Percentiles rank a stretch among this genome's conserved stretches.
Evolutionary conservation across 2,113 vertebrate species (phyloP).

Genomic region (Eudyptes chrysolophus): DNA sequence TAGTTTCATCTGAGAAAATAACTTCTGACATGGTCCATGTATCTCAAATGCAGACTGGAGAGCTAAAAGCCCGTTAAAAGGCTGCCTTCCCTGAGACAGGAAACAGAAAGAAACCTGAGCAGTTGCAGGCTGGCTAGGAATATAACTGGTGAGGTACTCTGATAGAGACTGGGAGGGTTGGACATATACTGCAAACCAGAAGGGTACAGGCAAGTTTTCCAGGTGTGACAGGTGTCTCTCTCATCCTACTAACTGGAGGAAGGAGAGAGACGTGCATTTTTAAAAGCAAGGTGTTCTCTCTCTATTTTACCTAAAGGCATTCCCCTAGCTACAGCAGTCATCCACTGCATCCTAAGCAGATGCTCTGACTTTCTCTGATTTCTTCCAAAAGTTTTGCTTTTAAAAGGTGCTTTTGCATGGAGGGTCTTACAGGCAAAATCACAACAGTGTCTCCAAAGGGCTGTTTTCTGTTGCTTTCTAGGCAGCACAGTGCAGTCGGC

Average conservation of each 20-base stretch:
- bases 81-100: neutral
- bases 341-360: neutral
- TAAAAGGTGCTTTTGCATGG: neutral
- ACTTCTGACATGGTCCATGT: neutral
- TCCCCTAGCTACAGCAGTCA: neutral
- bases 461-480: neutral
- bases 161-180: neutral
- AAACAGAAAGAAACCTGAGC: neutral
- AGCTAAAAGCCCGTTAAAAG: neutral
- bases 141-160: neutral
- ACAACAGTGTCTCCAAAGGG: neutral
- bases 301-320: neutral
- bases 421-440: neutral
- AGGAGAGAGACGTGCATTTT: neutral
- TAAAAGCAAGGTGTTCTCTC: neutral
- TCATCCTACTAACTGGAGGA: neutral
- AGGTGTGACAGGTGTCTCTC: neutral
- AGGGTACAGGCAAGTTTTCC: neutral
- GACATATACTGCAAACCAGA: neutral
- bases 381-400: neutral
- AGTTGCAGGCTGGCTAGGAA: neutral
- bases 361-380: neutral
- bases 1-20: neutral
- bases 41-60: neutral
- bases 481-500: neutral